These are phyloP conservation scores for Polymixis lichenea DNA, from an alignment of 2,888 invertebrate species.

Conservation along the genomic window DNA sequence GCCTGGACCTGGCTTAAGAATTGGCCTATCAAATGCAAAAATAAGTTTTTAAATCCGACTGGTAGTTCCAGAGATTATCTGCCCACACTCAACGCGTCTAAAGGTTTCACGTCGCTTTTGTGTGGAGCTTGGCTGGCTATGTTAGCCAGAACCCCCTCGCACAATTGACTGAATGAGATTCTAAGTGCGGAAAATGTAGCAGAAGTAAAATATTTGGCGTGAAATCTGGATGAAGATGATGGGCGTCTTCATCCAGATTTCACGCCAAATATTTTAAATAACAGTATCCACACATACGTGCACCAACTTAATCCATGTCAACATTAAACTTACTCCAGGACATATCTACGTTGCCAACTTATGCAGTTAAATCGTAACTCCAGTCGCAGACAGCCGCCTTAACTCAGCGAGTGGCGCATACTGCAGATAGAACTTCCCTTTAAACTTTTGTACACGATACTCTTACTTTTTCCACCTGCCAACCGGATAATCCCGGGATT, in stretches of 20 bases:
- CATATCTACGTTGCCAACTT: constrained; percentile 22
- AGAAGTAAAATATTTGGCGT: too few relatives aligned
- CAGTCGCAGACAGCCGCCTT: constrained; percentile 37
- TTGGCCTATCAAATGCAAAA: too few relatives aligned
- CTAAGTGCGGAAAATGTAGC: too few relatives aligned
- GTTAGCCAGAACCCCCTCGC: too few relatives aligned
- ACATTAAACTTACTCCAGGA: constrained; percentile 5
- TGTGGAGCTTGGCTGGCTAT: too few relatives aligned
- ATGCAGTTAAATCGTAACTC: constrained; percentile 48
- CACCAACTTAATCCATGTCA: constrained; percentile 1
- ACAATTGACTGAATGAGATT: too few relatives aligned
- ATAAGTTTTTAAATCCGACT: too few relatives aligned
- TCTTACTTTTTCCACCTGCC: constrained; percentile 53
- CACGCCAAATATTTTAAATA: neutral
- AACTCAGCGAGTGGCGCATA: constrained; percentile 40
- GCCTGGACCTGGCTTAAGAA: too few relatives aligned
- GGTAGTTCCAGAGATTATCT: too few relatives aligned
- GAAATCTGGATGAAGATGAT: too few relatives aligned
- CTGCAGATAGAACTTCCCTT: constrained; percentile 54
- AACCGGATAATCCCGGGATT: constrained; percentile 42
- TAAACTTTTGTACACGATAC: constrained; percentile 42
- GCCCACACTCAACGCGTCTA: too few relatives aligned
- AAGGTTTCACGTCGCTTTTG: too few relatives aligned
- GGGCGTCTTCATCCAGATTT: neutral
- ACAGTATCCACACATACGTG: neutral